Base-by-base conservation (phyloP, 2,113 vertebrate species). In the Stegastes partitus region DNA sequence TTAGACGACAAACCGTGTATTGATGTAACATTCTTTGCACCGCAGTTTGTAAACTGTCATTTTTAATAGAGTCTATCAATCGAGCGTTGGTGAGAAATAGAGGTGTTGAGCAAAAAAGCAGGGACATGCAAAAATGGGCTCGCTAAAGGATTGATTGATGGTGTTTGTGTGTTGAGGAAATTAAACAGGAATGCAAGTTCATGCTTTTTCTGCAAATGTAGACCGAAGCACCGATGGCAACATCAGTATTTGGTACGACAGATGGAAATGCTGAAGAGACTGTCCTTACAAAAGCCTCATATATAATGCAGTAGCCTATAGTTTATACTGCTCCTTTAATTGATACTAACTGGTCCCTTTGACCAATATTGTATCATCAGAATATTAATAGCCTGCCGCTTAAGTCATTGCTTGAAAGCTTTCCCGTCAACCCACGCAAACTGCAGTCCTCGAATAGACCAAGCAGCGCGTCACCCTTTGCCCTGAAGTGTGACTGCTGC, bases 361-460 rank as follows among this genome's bases (percentile, higher is more conserved):
- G 8, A n/a, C n/a, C 44, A 66, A 53, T 25, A 37, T 11, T 37
- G 21, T 49, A 69, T 45, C n/a, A 53, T 53, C 39, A 21, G 39
- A 45, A 39, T 72, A 64, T 66, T 56, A 53, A 34, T 6, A 23
- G 39, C 14, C 4, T 15, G 39, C 21, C 68, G 53, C 45, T 63
- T 44, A 56, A 62, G 58, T 62, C 47, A 58, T 22, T 19, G 37
- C 15, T 47, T 34, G 0, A 59, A 74, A 72, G 42, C 44, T 70
- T 79, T 37, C 31, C 4, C 6, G 82, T 79, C 50, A 63, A 61
- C 65, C 47, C 68, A 74, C 15, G 18, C 70, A 75, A 75, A 77
- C 59, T 42, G 22, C 66, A 74, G 75, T 67, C 74, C 69, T 28
- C 1, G 47, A 78, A 86, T 75, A 86, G 81, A 78, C 73, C 26